phyloP scores from a whole-genome alignment of 2,888 invertebrate genomes.

The Aethes cnicana region DNA sequence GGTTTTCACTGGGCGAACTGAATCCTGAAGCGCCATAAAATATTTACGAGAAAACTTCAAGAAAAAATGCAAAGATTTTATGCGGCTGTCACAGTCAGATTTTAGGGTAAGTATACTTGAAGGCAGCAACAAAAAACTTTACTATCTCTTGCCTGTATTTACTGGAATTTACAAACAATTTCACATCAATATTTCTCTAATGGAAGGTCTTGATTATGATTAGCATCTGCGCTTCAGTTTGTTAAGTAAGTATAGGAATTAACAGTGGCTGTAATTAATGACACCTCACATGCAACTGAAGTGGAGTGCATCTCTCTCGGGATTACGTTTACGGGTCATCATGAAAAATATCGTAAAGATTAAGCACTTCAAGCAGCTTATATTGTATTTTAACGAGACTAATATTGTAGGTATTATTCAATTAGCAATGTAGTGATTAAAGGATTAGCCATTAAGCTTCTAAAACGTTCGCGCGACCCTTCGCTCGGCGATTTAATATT shows the following conservation, averaged over 20 bases:
- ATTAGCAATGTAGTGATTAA: not conserved
- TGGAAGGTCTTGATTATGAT: no score
- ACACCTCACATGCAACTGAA: not conserved
- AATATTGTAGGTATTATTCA: not conserved
- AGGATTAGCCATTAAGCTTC: not conserved
- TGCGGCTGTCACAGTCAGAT: not conserved
- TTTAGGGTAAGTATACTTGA: not conserved
- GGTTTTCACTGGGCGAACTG: constrained; percentile 10
- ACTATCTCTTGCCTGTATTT: no score
- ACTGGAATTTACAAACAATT: no score
- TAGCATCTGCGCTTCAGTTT: no score
- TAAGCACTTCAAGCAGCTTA: no score
- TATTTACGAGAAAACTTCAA: constrained; percentile 13
- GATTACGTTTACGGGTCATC: not conserved
- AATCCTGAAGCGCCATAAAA: constrained; percentile 13
- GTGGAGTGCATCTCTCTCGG: not conserved
- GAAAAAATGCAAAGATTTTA: constrained; percentile 3
- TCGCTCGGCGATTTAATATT: not conserved
- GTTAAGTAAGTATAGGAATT: no score
- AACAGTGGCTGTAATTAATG: not conserved
- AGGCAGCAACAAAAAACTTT: not conserved
- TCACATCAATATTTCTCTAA: no score
- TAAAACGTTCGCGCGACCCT: no score
- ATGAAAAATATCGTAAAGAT: not conserved
- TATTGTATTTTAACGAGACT: no score